Conservation (phyloP, 1,140 invertebrate genomes). For the Ooceraea biroi region DNA sequence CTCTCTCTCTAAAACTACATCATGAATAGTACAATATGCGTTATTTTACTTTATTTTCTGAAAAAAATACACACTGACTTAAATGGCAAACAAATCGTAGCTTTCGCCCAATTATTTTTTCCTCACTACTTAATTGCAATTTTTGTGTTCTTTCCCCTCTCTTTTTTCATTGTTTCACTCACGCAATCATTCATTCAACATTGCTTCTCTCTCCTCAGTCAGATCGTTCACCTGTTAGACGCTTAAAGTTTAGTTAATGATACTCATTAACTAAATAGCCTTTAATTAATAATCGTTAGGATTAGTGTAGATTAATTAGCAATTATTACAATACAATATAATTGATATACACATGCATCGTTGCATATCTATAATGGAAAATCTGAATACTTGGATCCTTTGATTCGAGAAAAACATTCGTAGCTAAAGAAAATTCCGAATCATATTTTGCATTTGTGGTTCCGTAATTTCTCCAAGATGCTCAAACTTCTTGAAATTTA, state of each 20-base stretch:
- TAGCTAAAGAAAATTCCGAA: neutral
- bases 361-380: slow-evolving; percentile 53
- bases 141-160: slow-evolving; percentile 49
- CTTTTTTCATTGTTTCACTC: slow-evolving; percentile 31
- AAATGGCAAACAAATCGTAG: slow-evolving; percentile 48
- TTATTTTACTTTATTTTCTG: slow-evolving; percentile 56
- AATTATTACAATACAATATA: slow-evolving; percentile 83
- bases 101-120: slow-evolving; percentile 47
- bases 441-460: neutral
- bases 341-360: slow-evolving; percentile 77
- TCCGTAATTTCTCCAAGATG: neutral
- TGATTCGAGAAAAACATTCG: slow-evolving; percentile 3
- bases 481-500: slow-evolving; percentile 2
- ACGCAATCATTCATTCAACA: slow-evolving; percentile 28
- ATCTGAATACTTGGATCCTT: slow-evolving; percentile 47
- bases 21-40: slow-evolving; percentile 36
- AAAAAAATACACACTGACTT: slow-evolving; percentile 58
- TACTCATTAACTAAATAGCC: slow-evolving; percentile 56
- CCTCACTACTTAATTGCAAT: slow-evolving; percentile 52
- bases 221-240: slow-evolving; percentile 75
- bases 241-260: slow-evolving; percentile 72
- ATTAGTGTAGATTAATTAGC: slow-evolving; percentile 83
- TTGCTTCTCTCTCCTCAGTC: slow-evolving; percentile 56
- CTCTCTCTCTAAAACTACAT: slow-evolving; percentile 29
- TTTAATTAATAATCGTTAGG: slow-evolving; percentile 78